Base-by-base conservation (phyloP, 2,797 vertebrate genomes). In the Ceryle rudis region DNA sequence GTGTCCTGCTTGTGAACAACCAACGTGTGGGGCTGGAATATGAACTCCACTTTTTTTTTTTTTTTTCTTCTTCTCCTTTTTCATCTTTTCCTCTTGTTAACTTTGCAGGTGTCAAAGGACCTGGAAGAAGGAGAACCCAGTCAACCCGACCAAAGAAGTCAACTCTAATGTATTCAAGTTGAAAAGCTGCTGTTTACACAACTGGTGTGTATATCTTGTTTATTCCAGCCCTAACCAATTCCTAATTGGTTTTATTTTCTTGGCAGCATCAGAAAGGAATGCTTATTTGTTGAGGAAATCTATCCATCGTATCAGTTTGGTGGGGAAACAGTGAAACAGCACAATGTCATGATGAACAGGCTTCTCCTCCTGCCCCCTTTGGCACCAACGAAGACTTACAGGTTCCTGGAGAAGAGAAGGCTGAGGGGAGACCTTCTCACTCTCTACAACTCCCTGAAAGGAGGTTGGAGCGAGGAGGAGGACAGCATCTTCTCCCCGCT, bases 181-280 rank as follows among this genome's bases (percentile, higher is more conserved):
- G 31, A 64, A 90, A 86, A 70, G 16, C 60, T 92, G 35, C 57
- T 67, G 26, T 47, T 64, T 31, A 61, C 42, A 64, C 33, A 33
- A 52, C 11, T 44, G 25, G 26, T 10, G 6, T 4, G 28, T 29
- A 28, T 5, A 65, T 6, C 11, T n/a, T 0, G 1, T 44, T 64
- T 64, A 52, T 60, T 79, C 33, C 52, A 60, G 22, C 16, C 12
- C 72, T 75, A 79, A 44, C 7, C 46, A 41, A 66, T 16, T 11
- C 22, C 9, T 70, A 26, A 71, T 29, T 17, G 0, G 2, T 58
- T 83, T 64, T 61, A 57, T 33, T 80, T 86, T 77, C 65, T 47
- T 54, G 60, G 29, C 46, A 75, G 62, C n/a, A 52, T 49, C 17
- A 71, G 49, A 58, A 95, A 51, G 1, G 0, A 79, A n/a, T 18